Percentiles rank a stretch among this genome's conserved stretches.
These are phyloP conservation scores for Cyprinus carpio DNA, from an alignment of 2,113 vertebrate species.

Conservation along the genomic window DNA sequence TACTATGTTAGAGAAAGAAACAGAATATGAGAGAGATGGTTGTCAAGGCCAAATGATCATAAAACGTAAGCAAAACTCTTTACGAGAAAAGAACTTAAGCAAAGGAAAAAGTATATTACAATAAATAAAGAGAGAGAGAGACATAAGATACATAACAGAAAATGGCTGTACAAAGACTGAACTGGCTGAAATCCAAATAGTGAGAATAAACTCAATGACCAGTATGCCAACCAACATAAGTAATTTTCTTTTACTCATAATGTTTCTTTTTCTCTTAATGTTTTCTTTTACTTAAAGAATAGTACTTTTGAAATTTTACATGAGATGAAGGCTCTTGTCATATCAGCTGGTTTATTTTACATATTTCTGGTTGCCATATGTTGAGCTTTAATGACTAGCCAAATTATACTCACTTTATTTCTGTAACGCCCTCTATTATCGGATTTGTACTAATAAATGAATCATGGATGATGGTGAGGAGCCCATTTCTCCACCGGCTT, in stretches of 20 bases:
- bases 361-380: neutral
- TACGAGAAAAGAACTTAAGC: neutral
- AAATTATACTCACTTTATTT: neutral
- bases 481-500: neutral
- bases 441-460: neutral
- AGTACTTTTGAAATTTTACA: neutral
- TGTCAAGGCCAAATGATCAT: neutral
- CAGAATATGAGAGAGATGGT: too few species aligned
- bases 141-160: neutral
- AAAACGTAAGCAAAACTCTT: neutral
- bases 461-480: neutral
- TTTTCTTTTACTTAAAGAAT: too few species aligned
- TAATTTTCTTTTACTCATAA: neutral
- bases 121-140: neutral
- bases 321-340: neutral
- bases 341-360: neutral
- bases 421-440: neutral
- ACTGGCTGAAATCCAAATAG: neutral
- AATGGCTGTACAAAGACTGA: neutral
- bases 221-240: neutral
- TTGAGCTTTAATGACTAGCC: neutral
- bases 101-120: neutral
- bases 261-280: neutral
- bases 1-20: neutral
- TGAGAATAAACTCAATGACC: constrained; percentile 4